Evolutionary conservation across 2,113 vertebrate species (phyloP), one percentile per base, ranked within the genome.

Genomic region (Saimiri boliviensis): DNA sequence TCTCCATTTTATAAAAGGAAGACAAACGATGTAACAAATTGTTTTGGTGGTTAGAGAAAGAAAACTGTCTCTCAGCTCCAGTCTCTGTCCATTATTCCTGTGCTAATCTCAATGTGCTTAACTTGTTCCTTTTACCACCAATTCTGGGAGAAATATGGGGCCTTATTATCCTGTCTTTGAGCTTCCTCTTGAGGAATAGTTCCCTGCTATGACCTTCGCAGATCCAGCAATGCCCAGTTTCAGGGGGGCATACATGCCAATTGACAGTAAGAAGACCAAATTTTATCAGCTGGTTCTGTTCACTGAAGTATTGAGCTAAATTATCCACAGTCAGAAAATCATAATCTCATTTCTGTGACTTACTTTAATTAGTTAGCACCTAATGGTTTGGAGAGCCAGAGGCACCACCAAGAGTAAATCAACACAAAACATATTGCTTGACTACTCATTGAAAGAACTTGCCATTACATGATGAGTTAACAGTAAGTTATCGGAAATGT

Each of bases 401-500:
- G 20, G 63, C 30, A 84, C 49, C 45, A 68, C 32, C 70, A 84
- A 58, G 47, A 93, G 17, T 58, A 91, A 84, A 95, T 92, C 35
- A 86, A 86, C 63, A 56, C 76, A 73, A 95, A 95, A 84, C 40
- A 42, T 45, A 63, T 16, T 68, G n/a, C 85, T 93, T 70, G 66
- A 74, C 30, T 73, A 32, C 19, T 86, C 60, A 60, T n/a, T 85
- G 66, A 94, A 91, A 96, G 71, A 92, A 90, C 52, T 84, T 89
- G 45, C 84, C 56, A 21, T 90, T 60, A 66, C 35, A 52, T 79
- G 71, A 89, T 73, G 84, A 97, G 89, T 83, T 91, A 89, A 94
- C 86, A 58, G 85, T 85, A 92, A 56, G 58, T 82, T 97, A 90
- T 71, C 2, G 42, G 93, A 85, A 96, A 96, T 85, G 86, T 94